Conservation (phyloP, 2,888 invertebrate genomes). For the Odontocolon sp. region DNA sequence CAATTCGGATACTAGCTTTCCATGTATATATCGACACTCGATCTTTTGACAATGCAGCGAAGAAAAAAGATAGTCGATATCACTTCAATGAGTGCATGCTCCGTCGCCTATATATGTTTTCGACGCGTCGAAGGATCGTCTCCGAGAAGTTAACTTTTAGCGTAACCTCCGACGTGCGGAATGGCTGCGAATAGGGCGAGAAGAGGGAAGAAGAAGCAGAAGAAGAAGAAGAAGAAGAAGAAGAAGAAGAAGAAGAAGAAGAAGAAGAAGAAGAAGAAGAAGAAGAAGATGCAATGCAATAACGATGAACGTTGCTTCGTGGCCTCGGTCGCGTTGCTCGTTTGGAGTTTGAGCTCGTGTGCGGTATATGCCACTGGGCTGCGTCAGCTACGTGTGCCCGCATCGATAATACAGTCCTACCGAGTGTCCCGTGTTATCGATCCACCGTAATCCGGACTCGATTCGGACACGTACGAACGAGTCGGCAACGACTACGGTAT, state of each 20-base stretch:
- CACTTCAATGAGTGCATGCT: neutral
- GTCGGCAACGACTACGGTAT: neutral
- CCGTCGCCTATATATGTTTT: neutral
- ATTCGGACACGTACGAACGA: conserved; percentile 38
- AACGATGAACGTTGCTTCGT: conserved; percentile 29
- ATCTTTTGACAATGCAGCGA: too few relatives aligned
- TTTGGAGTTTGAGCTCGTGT: conserved; percentile 28
- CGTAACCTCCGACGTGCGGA: conserved; percentile 37
- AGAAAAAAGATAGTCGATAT: too few relatives aligned
- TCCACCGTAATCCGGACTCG: conserved; percentile 46
- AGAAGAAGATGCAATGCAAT: conserved; percentile 14
- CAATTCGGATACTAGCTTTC: too few relatives aligned
- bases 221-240: too few relatives aligned
- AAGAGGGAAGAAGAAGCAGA: conserved; percentile 30
- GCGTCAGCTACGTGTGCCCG: too few relatives aligned
- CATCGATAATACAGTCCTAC: conserved; percentile 47
- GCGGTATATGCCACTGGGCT: too few relatives aligned
- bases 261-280: too few relatives aligned
- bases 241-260: too few relatives aligned
- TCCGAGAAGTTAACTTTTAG: conserved; percentile 20
- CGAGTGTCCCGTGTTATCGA: conserved; percentile 42
- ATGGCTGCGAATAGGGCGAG: conserved; percentile 20
- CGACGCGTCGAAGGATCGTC: neutral
- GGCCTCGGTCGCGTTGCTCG: conserved; percentile 10
- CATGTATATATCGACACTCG: too few relatives aligned